Conservation (phyloP, 64 coral and sea anemone species). For the Montipora capricornis region DNA sequence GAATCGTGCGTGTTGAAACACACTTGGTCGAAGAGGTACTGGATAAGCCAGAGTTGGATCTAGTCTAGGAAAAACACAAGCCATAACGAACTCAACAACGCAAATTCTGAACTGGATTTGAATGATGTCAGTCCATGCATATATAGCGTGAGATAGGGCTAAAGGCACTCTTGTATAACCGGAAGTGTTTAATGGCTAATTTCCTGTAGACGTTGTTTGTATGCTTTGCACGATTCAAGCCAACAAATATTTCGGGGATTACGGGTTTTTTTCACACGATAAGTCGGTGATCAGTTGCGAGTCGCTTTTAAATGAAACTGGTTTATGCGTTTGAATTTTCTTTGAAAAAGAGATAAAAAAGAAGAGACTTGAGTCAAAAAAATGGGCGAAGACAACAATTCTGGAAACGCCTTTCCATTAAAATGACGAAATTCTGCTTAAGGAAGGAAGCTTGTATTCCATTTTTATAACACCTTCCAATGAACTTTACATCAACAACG, state of each 20-base stretch:
- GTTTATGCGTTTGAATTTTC: background rate
- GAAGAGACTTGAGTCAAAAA: background rate
- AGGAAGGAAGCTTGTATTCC: background rate
- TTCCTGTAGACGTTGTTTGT: slow-evolving; percentile 39
- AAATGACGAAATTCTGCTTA: slow-evolving; percentile 3
- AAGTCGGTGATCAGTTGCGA: background rate
- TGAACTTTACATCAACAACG: background rate
- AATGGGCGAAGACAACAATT: no score
- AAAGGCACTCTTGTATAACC: slow-evolving; percentile 11
- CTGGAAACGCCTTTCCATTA: no score
- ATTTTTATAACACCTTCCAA: background rate
- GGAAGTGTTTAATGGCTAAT: slow-evolving; percentile 44
- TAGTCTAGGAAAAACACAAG: slow-evolving; percentile 65
- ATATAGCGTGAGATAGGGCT: slow-evolving; percentile 30
- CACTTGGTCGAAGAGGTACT: slow-evolving; percentile 79
- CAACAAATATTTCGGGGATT: slow-evolving; percentile 46
- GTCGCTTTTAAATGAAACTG: background rate
- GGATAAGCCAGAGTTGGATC: slow-evolving; percentile 90
- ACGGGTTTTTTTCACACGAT: background rate
- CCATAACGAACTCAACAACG: background rate
- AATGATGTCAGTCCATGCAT: background rate
- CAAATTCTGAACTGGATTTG: slow-evolving; percentile 4
- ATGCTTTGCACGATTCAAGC: slow-evolving; percentile 39
- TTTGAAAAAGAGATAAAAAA: background rate
- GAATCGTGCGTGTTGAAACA: slow-evolving; percentile 90